These are phyloP conservation scores for Mesopsocus fuscifrons DNA, from an alignment of 2,888 invertebrate species.

Conservation along the genomic window DNA sequence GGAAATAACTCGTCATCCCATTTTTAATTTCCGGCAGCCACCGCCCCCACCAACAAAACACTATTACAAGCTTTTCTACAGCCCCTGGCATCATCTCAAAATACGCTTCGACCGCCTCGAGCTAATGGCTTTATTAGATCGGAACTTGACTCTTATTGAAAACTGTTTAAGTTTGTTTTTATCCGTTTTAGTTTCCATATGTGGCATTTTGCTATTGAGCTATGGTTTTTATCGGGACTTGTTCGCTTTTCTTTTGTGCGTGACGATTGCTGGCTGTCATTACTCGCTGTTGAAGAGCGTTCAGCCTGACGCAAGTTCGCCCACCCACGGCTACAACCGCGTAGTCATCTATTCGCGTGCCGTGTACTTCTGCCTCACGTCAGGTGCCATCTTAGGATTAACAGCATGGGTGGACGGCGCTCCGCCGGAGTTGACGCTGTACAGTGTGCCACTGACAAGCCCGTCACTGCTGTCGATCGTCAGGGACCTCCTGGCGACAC, in stretches of 20 bases:
- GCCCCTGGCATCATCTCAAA: conserved; percentile 35
- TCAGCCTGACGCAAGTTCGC: conserved; percentile 96
- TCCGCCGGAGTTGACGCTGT: conserved; percentile 17
- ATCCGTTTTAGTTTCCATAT: conserved; percentile 64
- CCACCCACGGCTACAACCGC: conserved; percentile 93
- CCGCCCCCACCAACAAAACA: conserved; percentile 31
- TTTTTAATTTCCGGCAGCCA: conserved; percentile 36
- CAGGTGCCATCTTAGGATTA: conserved; percentile 20
- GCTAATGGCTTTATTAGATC: conserved; percentile 78
- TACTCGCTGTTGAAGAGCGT: conserved; percentile 94
- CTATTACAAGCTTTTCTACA: conserved; percentile 46
- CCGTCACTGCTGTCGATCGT: conserved; percentile 41
- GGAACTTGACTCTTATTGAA: conserved; percentile 69
- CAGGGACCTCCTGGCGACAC: conserved; percentile 54
- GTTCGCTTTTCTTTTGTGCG: conserved; percentile 85
- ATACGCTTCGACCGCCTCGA: conserved; percentile 85
- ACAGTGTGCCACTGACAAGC: conserved; percentile 30
- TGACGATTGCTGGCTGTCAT: conserved; percentile 95
- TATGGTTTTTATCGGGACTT: conserved; percentile 79
- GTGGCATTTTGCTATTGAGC: conserved; percentile 68
- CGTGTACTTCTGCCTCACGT: conserved; percentile 65
- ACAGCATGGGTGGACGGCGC: neutral
- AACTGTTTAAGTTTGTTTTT: conserved; percentile 64
- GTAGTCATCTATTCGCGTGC: conserved; percentile 87
- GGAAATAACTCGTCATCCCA: conserved; percentile 31